These are phyloP conservation scores for Diorhabda elongata DNA, from an alignment of 1,140 invertebrate species.

Conservation along the genomic window DNA sequence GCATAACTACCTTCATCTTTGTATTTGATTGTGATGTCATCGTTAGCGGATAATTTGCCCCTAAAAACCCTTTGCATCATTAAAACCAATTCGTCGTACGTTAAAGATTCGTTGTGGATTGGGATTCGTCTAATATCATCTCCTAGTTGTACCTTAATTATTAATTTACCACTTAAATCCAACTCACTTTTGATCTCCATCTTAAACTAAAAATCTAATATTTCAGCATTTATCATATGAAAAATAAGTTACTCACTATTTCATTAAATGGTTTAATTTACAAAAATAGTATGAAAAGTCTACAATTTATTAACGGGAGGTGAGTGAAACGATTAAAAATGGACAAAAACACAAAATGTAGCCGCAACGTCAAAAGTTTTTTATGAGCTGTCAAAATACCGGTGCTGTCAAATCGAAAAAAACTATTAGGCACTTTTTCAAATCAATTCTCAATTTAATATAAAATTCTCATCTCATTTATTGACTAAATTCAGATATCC, in stretches of 20 bases:
- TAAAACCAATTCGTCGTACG: constrained; percentile 70
- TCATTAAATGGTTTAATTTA: constrained; percentile 16
- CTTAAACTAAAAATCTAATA: constrained; percentile 23
- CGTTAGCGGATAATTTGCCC: constrained; percentile 59
- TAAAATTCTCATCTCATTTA: too few species aligned
- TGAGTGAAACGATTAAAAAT: constrained; percentile 29
- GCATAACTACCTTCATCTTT: constrained; percentile 63
- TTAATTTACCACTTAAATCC: constrained; percentile 47
- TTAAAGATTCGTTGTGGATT: constrained; percentile 75
- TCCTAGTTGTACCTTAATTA: constrained; percentile 61
- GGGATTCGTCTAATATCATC: constrained; percentile 70
- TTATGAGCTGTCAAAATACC: constrained; percentile 22
- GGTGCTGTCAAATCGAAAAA: background rate
- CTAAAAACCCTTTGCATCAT: constrained; percentile 76
- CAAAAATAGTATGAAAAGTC: constrained; percentile 2
- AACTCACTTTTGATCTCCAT: constrained; percentile 45
- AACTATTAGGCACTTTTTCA: background rate
- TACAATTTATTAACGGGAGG: constrained; percentile 14
- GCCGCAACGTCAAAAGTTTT: constrained; percentile 27
- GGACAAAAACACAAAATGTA: constrained; percentile 29
- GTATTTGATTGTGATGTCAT: constrained; percentile 72
- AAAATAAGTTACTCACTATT: constrained; percentile 23
- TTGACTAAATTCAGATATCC: too few species aligned
- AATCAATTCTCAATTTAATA: too few species aligned
- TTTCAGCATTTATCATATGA: background rate